Evolutionary conservation across 2,113 vertebrate genomes (phyloP).

Genomic region (Sylvietta virens): DNA sequence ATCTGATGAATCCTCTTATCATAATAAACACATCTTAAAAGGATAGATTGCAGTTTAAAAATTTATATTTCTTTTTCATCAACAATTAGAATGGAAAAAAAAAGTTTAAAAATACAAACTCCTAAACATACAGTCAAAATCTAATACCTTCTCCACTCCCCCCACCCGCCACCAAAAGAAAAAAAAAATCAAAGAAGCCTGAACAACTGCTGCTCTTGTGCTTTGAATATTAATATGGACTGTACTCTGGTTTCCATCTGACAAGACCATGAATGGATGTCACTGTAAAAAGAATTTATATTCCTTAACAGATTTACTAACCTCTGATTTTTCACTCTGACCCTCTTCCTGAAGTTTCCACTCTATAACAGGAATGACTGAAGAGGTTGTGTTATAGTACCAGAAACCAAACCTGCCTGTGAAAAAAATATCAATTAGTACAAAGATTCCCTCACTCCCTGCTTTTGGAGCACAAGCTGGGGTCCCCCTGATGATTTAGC

Average conservation of each 20-base stretch:
- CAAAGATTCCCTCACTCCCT: background rate
- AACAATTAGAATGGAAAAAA: background rate
- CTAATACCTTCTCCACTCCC: accelerated
- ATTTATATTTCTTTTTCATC: background rate
- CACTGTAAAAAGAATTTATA: background rate
- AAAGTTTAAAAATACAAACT: accelerated
- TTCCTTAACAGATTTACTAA: background rate
- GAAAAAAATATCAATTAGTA: background rate
- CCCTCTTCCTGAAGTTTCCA: background rate
- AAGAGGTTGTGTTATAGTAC: background rate
- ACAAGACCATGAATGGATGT: background rate
- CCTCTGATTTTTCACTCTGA: background rate
- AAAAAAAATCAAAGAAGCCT: background rate
- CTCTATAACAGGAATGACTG: background rate
- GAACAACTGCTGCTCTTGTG: background rate
- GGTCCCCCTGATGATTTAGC: background rate
- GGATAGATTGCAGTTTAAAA: background rate
- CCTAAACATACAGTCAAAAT: accelerated
- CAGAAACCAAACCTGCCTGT: background rate
- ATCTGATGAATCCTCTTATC: background rate
- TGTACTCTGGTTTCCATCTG: background rate
- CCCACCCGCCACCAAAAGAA: accelerated
- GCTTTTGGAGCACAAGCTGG: background rate
- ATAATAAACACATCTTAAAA: background rate
- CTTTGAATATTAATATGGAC: background rate